Percentiles rank a stretch among this genome's conserved stretches.
These are phyloP conservation scores for Proctacanthus coquilletti DNA, from an alignment of 1,140 invertebrate species.

Conservation along the genomic window DNA sequence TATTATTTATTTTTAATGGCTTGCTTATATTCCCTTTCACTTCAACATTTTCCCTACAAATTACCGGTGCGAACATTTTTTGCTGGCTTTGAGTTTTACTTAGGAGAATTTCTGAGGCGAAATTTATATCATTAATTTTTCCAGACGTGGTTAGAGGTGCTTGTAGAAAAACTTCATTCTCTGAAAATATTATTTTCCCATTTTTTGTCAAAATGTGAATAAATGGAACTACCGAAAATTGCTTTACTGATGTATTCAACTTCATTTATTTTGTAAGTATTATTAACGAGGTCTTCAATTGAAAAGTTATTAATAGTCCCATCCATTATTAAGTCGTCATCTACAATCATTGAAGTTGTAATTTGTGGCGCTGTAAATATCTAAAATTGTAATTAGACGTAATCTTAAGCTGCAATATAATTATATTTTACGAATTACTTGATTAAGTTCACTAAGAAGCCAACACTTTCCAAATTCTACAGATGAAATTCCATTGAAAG, in stretches of 20 bases:
- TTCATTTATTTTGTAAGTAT: constrained; percentile 29
- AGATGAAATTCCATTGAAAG: constrained; percentile 18
- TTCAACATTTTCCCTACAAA: constrained; percentile 4
- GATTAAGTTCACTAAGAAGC: constrained; percentile 10
- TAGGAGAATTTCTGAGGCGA: not conserved
- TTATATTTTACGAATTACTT: not conserved
- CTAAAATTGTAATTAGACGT: constrained; percentile 6
- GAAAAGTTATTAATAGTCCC: constrained; percentile 26
- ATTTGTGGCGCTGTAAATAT: constrained; percentile 17
- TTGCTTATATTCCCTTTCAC: constrained; percentile 4
- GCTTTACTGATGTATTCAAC: constrained; percentile 19
- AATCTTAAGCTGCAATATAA: not conserved
- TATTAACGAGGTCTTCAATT: constrained; percentile 18
- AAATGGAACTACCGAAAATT: constrained; percentile 23
- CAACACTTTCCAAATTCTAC: constrained; percentile 16
- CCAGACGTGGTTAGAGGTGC: not conserved
- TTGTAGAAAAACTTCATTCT: no score
- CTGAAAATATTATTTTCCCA: no score
- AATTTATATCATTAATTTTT: not conserved
- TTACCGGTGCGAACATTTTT: not conserved
- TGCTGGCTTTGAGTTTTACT: not conserved
- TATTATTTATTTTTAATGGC: constrained; percentile 5
- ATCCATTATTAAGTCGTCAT: constrained; percentile 14
- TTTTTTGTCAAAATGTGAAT: not conserved
- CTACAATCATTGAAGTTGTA: constrained; percentile 15